A percentile compares a stretch with the other conserved stretches of the same genome.
Conservation (phyloP, 2,888 invertebrate species). For the Sthenelais limicola region DNA sequence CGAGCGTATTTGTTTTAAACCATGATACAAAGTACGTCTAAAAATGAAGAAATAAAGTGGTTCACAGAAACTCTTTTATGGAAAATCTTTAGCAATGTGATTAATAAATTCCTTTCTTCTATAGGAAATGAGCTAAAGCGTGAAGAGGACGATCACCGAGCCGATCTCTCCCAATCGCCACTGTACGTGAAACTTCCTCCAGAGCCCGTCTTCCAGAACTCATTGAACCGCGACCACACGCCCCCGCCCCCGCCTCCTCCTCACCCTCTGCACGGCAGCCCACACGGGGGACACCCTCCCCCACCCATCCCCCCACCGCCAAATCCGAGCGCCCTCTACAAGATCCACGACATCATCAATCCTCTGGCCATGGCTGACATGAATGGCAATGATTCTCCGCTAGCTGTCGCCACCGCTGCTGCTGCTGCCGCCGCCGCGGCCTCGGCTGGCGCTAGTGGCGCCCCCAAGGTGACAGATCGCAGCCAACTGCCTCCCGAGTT, state of each 20-base stretch:
- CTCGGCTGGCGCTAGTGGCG: background rate
- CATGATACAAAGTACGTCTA: no score
- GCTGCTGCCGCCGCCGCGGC: no score
- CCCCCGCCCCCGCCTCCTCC: background rate
- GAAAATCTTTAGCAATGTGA: no score
- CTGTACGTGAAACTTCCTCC: conserved; percentile 41
- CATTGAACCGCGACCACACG: background rate
- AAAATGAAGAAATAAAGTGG: no score
- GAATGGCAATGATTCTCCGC: conserved; percentile 24
- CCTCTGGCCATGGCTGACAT: conserved; percentile 15
- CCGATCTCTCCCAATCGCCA: conserved; percentile 27
- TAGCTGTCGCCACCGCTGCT: conserved; percentile 20
- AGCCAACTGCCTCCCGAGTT: conserved; percentile 76
- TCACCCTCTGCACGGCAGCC: background rate
- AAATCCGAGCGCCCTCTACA: conserved; percentile 29
- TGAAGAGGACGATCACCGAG: no score
- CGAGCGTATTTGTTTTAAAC: no score
- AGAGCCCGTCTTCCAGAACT: conserved; percentile 31
- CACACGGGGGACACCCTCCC: conserved; percentile 29
- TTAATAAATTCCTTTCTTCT: no score
- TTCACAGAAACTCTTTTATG: no score
- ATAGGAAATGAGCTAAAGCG: no score
- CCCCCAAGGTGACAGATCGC: background rate
- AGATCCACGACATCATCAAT: conserved; percentile 34
- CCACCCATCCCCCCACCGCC: conserved; percentile 41